Evolutionary conservation across 2,113 vertebrate species (phyloP), one percentile per base, ranked within the genome.

Genomic region (Entomyzon cyanotis): DNA sequence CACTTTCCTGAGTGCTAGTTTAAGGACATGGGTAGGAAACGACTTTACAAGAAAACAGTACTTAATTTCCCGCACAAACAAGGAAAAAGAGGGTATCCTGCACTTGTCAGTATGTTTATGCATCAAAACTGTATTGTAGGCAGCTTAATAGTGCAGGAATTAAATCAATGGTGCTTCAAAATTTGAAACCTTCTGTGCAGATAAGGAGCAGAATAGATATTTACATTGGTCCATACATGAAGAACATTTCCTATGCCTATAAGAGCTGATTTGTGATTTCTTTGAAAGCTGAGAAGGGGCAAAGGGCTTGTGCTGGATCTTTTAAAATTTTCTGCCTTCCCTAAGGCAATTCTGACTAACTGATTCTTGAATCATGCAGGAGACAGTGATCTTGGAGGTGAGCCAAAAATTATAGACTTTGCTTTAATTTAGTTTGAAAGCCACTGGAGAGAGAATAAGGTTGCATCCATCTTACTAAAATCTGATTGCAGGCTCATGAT

Each of bases 351-450:
- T 70, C n/a, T 76, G 47, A 58, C 46, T 62, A 83, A 21, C 11
- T 46, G 50, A 35, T 55, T n/a, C 49, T 81, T 89, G 64, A 87
- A 50, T 67, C 25, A 56, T 39, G 14, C 4, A 78, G 42, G 42
- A 84, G 16, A 49, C 37, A 63, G 9, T 47, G 33, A 87, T 60
- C 60, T 85, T 94, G 84, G 70, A 79, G n/a, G 35, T 47, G n/a
- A 87, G 76, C 28, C 33, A 87, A 89, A 94, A 75, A 63, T 84
- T 87, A 75, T 12, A 68, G 49, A 69, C 9, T 73, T 89, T 62
- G 27, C 20, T 76, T 71, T 80, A 85, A 85, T 83, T 82, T 76
- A 71, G 55, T 86, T 80, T 93, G 52, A 59, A 92, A 90, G n/a
- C 16, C 41, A 56, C 47, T 74, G 25, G 16, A 76, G 42, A 89